Base-by-base conservation (phyloP, 2,113 vertebrate genomes). In the Alaudala cheleensis region DNA sequence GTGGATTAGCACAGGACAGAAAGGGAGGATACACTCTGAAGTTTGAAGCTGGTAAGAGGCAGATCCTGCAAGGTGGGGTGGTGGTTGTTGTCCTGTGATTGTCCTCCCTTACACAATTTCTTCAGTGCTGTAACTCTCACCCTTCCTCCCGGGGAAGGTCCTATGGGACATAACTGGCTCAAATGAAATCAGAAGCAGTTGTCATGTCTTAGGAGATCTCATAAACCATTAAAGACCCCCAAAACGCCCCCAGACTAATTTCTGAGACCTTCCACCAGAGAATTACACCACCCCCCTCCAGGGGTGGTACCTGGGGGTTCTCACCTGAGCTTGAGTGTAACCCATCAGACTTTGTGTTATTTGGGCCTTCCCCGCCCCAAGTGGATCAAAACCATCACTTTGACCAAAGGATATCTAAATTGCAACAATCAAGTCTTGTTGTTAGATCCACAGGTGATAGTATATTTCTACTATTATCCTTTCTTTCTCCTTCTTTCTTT, bases 121-220 rank as follows among this genome's bases (percentile, higher is more conserved):
- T n/a, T 90, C 54, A 69, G 54, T 0, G 0, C 24, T 40, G 5
- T 22, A 40, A 47, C 16, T 74, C 12, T 19, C 6, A 31, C 25
- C 3, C 4, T 22, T 56, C 14, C 31, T 50, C 58, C n/a, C 0
- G 0, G 21, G 11, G 28, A 47, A 60, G 20, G 24, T 53, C 25
- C 50, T 31, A 23, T 50, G 31, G 25, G 26, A 44, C 12, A 15
- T 28, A 23, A 67, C 40, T 49, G 34, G 21, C 29, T 76, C 21
- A 61, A 9, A 22, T 54, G 54, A 62, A 9, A 49, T 20, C 34
- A 76, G 47, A 82, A 31, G 40, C 47, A 56, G n/a, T 15, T 54
- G 23, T 34, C 47, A 5, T 61, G 14, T 26, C n/a, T 76, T 61
- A 49, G n/a, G 20, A 31, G 25, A 40, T 31, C 21, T 61, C 62